Evolutionary conservation across 2,113 vertebrate species (phyloP), one percentile per base, ranked within the genome.

Genomic region (Beaufortia kweichowensis): DNA sequence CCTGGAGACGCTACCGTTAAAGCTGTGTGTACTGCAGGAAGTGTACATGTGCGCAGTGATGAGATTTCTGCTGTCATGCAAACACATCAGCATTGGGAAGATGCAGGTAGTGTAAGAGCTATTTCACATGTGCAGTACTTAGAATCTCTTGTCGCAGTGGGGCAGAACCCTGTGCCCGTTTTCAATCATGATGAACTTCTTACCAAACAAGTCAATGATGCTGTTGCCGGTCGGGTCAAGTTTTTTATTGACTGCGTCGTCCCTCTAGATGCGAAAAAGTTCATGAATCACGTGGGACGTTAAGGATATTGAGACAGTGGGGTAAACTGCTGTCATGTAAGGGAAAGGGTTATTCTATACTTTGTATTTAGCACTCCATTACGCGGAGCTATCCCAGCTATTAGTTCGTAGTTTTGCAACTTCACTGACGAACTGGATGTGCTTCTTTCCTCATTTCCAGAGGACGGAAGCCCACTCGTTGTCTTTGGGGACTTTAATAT

Each of bases 241-340:
- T 57, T 57, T 26, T 48, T 57, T 26, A 57, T 57, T 57, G 55
- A 57, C 55, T 23, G 3, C 9, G 9, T 57, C 23, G 55, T 24
- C 55, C 43, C 23, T 57, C 55, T 12, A 57, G 55, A 26, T 9
- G 55, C 4, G 43, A 50, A 26, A n/a, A 24, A 28, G 14, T 48
- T 17, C 23, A 67, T 41, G n/a, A 67, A 43, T 24, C 21, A 23
- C 19, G 14, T 26, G 64, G 24, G 39, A 67, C 64, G 21, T 26
- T 67, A 26, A 23, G 39, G 23, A 67, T 17, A 26, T 41, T 67
- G 23, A 67, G 64, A 48, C 64, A 28, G 64, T 67, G 64, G 41
- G 64, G 64, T 23, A 67, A 46, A 67, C 41, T 64, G 29, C 7
- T 6, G 6, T 17, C 33, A 8, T 29, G 15, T 5, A 5, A 15